A percentile compares a stretch with the other conserved stretches of the same genome.
phyloP scores from a whole-genome alignment of 2,113 vertebrate genomes.

The Apodemus sylvaticus region DNA sequence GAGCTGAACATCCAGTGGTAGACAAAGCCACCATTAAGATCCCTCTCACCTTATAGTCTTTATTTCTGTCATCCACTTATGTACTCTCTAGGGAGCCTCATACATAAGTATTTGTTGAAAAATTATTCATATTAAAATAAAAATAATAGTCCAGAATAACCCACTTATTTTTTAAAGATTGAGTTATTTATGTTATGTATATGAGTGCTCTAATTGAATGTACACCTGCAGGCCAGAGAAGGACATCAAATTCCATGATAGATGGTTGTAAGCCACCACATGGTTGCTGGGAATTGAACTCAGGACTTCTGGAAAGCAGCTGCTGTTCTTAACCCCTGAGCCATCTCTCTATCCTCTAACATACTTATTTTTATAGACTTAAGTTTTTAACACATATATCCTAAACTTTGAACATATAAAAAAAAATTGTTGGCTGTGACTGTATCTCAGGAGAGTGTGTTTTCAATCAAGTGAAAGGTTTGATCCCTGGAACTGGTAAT shows the following conservation, averaged over 20 bases:
- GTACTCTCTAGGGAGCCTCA: not conserved
- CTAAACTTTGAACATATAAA: constrained; percentile 26
- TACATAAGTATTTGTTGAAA: not conserved
- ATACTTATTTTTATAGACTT: not conserved
- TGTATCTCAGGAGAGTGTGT: not conserved
- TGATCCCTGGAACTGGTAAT: not conserved
- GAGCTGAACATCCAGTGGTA: not conserved
- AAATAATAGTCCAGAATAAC: not conserved
- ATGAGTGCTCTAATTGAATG: no score
- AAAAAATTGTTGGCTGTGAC: not conserved
- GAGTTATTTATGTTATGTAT: no score
- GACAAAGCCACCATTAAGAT: not conserved
- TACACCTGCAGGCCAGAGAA: no score
- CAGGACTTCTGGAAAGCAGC: no score
- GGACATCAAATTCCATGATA: no score
- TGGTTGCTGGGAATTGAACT: no score
- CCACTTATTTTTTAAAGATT: not conserved
- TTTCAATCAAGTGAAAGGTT: not conserved
- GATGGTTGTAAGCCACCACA: no score
- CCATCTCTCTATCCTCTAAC: no score
- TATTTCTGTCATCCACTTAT: not conserved
- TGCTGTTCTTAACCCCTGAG: no score
- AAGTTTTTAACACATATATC: not conserved
- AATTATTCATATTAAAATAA: constrained; percentile 37
- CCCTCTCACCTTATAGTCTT: not conserved